Evolutionary conservation across 2,113 vertebrate genomes (phyloP).

Genomic region (Prietella phreatophila): DNA sequence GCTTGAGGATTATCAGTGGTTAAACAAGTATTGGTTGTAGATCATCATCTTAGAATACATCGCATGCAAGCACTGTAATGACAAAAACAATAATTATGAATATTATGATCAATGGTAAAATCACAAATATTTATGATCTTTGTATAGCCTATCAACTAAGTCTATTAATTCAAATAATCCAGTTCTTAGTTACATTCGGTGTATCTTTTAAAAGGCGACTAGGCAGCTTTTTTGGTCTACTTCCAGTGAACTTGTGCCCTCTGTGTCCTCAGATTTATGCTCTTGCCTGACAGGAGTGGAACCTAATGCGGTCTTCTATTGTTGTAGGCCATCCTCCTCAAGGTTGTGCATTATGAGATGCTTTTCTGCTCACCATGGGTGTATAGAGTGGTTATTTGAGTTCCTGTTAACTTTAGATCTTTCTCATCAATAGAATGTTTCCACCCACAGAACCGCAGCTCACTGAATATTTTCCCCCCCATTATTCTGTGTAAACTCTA

Average conservation of each 20-base stretch:
- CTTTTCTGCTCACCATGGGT: not conserved
- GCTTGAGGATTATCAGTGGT: conserved; percentile 16
- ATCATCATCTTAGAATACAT: not conserved
- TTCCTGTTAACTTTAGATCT: not conserved
- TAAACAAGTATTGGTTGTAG: not conserved
- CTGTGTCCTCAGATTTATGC: not conserved
- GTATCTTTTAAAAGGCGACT: not conserved
- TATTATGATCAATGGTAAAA: not conserved
- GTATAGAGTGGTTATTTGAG: not conserved
- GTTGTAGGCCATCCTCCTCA: not conserved
- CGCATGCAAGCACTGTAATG: not conserved
- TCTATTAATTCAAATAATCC: not conserved
- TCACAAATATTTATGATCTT: not conserved
- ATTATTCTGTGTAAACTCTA: not conserved
- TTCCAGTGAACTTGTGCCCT: not conserved
- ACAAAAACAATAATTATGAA: not conserved
- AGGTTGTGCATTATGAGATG: not conserved
- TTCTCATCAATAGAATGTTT: not conserved
- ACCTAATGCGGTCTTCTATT: not conserved
- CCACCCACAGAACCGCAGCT: not conserved
- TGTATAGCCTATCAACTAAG: not conserved
- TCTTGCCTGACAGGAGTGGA: not conserved
- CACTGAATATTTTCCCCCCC: not conserved
- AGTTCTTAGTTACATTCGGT: not conserved
- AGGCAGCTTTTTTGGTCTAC: not conserved